Evolutionary conservation across 2,797 vertebrate species (phyloP), one percentile per base, ranked within the genome.

Genomic region (Poeciliopsis infans): DNA sequence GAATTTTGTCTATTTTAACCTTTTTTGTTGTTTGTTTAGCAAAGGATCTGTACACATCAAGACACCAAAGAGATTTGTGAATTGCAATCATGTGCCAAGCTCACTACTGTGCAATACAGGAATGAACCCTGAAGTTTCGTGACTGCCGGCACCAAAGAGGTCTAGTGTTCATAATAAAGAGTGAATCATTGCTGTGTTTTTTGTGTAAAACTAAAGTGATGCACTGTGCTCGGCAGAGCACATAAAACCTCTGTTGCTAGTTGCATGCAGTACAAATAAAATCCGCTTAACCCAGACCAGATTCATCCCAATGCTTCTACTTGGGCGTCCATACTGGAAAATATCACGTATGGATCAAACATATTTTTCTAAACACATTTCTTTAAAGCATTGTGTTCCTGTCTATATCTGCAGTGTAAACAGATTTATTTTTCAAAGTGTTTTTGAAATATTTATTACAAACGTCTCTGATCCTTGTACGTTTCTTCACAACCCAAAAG

Each of bases 401-500:
- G 25, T 75, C 15, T 46, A 8, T 64, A 28, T 45, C 55, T 25
- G 31, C 59, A 39, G 23, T 69, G 47, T 36, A 53, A 51, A 69
- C 61, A 31, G 15, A 49, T 76, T 66, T 7, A 51, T 16, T 51
- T 25, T n/a, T 39, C 31, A 46, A 61, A 43, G n/a, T 33, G 3
- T 25, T 72, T 72, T 47, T 51, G 20, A 73, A 36, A 73, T 53
- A 36, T 23, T 69, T 51, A 69, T 51, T 53, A 53, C 12, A 39
- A 68, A 68, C 81, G 87, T 87, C 68, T n/a, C n/a, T 82, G 82
- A 86, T 86, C 79, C 79, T n/a, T 89, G 72, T 57, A 53, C 84
- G 82, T 88, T 88, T 85, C 91, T 86, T 88, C 89, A 89, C 85
- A 80, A 85, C 78, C 82, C 83, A 88, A 89, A 85, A 89, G 85